These are phyloP conservation scores for Idaea straminata DNA, from an alignment of 2,888 invertebrate genomes.

Conservation along the genomic window DNA sequence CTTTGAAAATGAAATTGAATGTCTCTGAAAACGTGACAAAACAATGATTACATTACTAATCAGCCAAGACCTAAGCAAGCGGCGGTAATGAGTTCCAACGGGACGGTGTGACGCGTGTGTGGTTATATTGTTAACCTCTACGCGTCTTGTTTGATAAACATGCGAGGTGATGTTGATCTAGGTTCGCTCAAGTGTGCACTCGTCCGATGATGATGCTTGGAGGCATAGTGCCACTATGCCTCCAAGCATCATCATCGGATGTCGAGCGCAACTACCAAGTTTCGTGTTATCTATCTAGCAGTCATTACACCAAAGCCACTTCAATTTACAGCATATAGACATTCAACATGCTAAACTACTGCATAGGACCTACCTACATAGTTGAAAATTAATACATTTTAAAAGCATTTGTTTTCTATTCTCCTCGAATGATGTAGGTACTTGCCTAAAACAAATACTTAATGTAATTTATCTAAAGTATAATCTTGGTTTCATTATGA, in stretches of 20 bases:
- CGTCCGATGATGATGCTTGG: too few relatives aligned
- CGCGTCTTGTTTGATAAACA: not conserved
- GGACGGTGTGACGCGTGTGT: not conserved
- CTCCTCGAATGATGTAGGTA: too few relatives aligned
- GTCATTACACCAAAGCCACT: not conserved
- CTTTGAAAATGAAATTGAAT: not conserved
- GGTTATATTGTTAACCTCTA: not conserved
- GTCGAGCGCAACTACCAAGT: not conserved
- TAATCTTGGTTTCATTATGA: constrained; percentile 9
- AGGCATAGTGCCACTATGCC: not conserved
- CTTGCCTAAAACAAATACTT: too few relatives aligned
- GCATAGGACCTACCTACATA: too few relatives aligned
- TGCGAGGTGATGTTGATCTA: not conserved
- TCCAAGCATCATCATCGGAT: not conserved
- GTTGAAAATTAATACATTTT: too few relatives aligned
- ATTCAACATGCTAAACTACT: not conserved
- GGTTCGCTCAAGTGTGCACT: not conserved
- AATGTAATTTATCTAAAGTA: not conserved
- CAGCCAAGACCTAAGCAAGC: not conserved
- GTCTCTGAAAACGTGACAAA: too few relatives aligned
- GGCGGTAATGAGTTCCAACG: not conserved
- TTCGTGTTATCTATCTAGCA: not conserved
- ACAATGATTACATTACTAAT: too few relatives aligned
- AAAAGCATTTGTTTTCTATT: too few relatives aligned
- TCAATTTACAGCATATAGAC: not conserved